These are phyloP conservation scores for Protaetia brevitarsis DNA, from an alignment of 1,140 invertebrate genomes.

Conservation along the genomic window DNA sequence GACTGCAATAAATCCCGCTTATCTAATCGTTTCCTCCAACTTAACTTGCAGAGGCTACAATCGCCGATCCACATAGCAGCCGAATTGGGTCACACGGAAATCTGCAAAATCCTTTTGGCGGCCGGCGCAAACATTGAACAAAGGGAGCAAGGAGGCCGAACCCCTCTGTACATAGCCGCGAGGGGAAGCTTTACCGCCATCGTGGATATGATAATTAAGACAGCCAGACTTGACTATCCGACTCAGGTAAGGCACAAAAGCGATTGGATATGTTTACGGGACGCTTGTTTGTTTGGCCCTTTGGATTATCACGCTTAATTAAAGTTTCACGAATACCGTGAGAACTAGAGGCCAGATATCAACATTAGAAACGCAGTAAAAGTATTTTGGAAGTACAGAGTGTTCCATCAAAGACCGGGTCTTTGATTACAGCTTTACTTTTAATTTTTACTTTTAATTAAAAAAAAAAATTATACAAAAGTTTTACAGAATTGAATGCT, in stretches of 20 bases:
- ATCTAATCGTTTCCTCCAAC: neutral
- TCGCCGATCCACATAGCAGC: slow-evolving; percentile 68
- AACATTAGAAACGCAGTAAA: too few relatives aligned
- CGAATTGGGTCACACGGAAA: slow-evolving; percentile 65
- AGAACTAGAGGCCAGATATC: too few relatives aligned
- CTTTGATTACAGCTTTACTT: too few relatives aligned
- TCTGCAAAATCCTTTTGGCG: slow-evolving; percentile 62
- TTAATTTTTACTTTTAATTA: too few relatives aligned
- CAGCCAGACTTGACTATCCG: slow-evolving; percentile 57
- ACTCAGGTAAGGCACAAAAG: slow-evolving; percentile 36
- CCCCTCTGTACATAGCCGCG: slow-evolving; percentile 69
- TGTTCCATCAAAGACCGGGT: too few relatives aligned
- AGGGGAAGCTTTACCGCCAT: slow-evolving; percentile 80
- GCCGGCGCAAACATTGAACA: slow-evolving; percentile 64
- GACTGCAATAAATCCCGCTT: neutral
- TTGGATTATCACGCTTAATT: too few relatives aligned
- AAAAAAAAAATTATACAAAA: too few relatives aligned
- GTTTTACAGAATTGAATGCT: too few relatives aligned
- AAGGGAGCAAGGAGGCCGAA: slow-evolving; percentile 66
- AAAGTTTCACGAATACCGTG: too few relatives aligned
- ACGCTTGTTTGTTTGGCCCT: slow-evolving; percentile 3
- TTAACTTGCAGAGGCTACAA: slow-evolving; percentile 57
- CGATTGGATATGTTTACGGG: neutral
- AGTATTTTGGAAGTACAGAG: too few relatives aligned
- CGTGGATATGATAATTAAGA: slow-evolving; percentile 80